These are phyloP conservation scores for Sprattus sprattus DNA, from an alignment of 2,113 vertebrate species.

Conservation along the genomic window DNA sequence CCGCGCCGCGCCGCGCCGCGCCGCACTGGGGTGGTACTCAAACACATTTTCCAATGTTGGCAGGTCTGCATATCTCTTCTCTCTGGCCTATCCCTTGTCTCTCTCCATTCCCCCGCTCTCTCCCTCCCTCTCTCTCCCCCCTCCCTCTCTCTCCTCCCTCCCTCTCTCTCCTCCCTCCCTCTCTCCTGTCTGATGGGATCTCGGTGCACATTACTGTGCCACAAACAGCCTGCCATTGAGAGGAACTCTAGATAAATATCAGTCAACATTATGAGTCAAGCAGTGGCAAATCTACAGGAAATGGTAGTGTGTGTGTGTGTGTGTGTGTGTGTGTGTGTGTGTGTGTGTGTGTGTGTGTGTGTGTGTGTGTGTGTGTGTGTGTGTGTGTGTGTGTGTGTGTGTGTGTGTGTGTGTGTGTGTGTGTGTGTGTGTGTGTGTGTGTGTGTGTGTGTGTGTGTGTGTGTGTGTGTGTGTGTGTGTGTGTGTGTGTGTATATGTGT, in stretches of 20 bases:
- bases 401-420: neutral
- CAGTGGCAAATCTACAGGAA: neutral
- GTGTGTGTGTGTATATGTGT: neutral
- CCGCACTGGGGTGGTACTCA: too few species aligned
- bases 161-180: neutral
- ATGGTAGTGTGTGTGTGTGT: neutral
- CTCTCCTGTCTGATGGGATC: neutral
- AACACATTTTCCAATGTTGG: too few species aligned
- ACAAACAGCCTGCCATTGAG: neutral
- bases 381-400: neutral
- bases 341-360: constrained; percentile 1
- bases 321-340: constrained; percentile 5
- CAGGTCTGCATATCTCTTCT: neutral
- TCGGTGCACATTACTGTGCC: neutral
- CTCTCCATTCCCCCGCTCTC: neutral
- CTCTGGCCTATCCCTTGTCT: neutral
- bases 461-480: neutral
- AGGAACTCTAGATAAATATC: neutral
- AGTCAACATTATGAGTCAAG: neutral
- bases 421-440: neutral
- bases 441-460: constrained; percentile 4
- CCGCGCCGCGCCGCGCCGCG: too few species aligned
- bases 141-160: neutral
- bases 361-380: neutral
- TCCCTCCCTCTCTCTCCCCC: neutral